A percentile compares a stretch with the other conserved stretches of the same genome.
phyloP scores from a whole-genome alignment of 2,797 vertebrate genomes.

The Megaceryle alcyon region DNA sequence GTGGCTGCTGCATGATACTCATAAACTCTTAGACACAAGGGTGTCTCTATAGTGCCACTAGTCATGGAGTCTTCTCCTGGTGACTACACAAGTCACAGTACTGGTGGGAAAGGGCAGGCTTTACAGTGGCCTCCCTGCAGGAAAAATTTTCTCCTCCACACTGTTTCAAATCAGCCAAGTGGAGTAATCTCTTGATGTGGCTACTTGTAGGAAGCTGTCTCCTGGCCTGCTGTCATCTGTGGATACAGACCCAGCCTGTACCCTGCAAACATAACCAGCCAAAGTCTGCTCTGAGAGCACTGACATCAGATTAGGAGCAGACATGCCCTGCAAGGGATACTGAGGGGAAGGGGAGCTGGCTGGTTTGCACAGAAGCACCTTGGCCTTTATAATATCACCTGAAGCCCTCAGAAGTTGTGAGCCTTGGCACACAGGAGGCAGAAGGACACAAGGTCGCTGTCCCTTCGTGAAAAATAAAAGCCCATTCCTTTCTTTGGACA shows the following conservation, averaged over 20 bases:
- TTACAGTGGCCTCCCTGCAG: background rate
- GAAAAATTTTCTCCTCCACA: background rate
- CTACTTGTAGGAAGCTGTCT: background rate
- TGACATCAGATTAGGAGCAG: background rate
- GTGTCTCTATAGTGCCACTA: background rate
- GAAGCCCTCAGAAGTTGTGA: background rate
- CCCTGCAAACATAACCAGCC: background rate
- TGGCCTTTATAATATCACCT: background rate
- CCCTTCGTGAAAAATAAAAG: background rate
- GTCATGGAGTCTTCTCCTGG: background rate
- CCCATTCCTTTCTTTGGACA: background rate
- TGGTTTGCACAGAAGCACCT: background rate
- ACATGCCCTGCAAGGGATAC: background rate
- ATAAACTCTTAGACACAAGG: background rate
- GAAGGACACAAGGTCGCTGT: background rate
- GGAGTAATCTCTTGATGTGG: background rate
- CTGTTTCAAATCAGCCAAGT: background rate
- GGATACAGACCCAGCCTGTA: background rate
- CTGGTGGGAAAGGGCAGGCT: background rate
- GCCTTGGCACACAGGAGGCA: background rate
- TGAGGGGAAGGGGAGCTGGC: background rate
- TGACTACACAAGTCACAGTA: background rate
- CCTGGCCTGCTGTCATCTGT: background rate
- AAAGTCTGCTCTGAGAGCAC: background rate
- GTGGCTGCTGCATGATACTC: background rate